Evolutionary conservation across 2,113 vertebrate genomes (phyloP), one percentile per base, ranked within the genome.

Genomic region (Datnioides undecimradiatus): DNA sequence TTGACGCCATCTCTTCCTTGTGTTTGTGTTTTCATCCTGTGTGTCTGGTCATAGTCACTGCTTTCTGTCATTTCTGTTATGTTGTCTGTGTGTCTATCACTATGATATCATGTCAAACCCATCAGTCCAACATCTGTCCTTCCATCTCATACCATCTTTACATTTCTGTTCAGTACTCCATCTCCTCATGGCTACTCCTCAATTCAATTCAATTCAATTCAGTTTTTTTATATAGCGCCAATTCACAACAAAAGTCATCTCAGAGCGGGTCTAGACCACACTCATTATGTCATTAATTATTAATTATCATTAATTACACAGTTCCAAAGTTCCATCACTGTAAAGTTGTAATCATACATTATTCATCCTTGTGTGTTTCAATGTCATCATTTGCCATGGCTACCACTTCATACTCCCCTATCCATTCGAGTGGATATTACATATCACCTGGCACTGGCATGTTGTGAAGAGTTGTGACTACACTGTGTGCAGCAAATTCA

Each of bases 21-120:
- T 69, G 19, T 73, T 72, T 19, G 1, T 83, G 63, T 80, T 60
- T 29, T 79, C 75, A 60, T 57, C 70, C 34, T 58, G 31, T 55
- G 11, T 76, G 66, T 58, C 71, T n/a, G 2, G 23, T 82, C 73
- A 71, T n/a, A 2, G 69, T 58, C 86, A 82, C 67, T 27, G n/a
- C 80, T 73, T 71, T 8, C 33, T 62, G n/a, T 82, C 60, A 59
- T 51, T 7, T 59, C 48, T 64, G 69, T 84, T 9, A 17, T 41
- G 23, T 62, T 19, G 48, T 63, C 54, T 73, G 13, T 79, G 67
- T 74, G 52, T 89, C 31, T 75, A 29, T 41, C 87, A 49, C 85
- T 60, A 80, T 48, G 68, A n/a, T 51, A 34, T 84, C 51, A 64
- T 70, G n/a, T 16, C 48, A 75, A 63, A 46, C 16, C 25, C 57